Conservation (phyloP, 2,113 vertebrate genomes). For the Capreolus pygargus region DNA sequence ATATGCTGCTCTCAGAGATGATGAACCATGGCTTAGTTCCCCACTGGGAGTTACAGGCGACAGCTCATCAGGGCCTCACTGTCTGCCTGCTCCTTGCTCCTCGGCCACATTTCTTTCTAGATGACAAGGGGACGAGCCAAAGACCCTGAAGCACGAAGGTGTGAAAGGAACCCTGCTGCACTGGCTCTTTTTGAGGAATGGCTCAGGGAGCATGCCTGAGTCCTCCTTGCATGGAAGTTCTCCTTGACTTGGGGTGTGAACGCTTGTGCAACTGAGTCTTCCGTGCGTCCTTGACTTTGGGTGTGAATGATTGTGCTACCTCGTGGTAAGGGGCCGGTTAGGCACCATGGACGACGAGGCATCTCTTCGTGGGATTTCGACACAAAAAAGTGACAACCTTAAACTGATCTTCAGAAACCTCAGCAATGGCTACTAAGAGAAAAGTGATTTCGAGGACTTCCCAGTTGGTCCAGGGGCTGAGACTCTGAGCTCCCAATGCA, state of each 20-base stretch:
- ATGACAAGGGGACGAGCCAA: neutral
- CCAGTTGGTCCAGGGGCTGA: neutral
- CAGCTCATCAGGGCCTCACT: neutral
- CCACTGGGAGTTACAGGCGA: neutral
- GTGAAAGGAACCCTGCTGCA: accelerated
- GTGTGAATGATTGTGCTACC: accelerated
- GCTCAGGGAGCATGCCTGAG: accelerated
- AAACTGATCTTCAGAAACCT: neutral
- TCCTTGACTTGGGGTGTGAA: accelerated
- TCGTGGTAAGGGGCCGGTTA: accelerated
- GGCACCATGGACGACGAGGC: accelerated
- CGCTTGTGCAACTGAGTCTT: accelerated
- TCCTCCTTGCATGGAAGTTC: neutral
- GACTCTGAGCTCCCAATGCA: neutral
- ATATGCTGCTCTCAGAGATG: accelerated
- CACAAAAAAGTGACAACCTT: neutral
- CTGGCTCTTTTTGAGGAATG: neutral
- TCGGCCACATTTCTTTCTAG: neutral
- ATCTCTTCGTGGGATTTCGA: neutral
- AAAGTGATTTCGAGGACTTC: neutral
- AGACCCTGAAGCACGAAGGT: accelerated
- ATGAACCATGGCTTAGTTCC: accelerated
- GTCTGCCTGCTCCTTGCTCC: neutral
- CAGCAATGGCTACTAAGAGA: neutral
- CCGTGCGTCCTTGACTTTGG: accelerated